These are phyloP conservation scores for Gallirallus australis DNA, from an alignment of 2,797 vertebrate species.

Conservation along the genomic window DNA sequence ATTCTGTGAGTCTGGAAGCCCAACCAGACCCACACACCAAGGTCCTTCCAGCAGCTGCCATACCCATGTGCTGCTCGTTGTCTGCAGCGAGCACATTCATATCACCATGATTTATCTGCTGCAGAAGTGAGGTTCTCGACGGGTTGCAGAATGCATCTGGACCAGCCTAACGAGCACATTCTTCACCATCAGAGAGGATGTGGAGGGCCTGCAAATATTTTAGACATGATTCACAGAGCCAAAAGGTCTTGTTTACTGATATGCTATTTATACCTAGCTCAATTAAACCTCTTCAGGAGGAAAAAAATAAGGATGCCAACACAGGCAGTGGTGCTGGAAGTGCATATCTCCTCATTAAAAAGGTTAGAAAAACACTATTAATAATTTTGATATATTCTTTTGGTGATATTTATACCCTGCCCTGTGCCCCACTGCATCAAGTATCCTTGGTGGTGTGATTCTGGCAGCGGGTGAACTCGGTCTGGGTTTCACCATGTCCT, in stretches of 20 bases:
- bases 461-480: background rate
- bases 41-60: background rate
- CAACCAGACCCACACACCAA: background rate
- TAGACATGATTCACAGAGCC: conserved; percentile 63
- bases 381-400: conserved; percentile 14
- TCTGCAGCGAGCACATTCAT: background rate
- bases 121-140: background rate
- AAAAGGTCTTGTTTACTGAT: conserved; percentile 70
- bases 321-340: conserved; percentile 22
- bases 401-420: background rate
- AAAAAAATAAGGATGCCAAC: background rate
- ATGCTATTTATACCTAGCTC: conserved; percentile 68
- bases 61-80: background rate
- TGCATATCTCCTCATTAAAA: background rate
- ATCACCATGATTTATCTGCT: conserved; percentile 28
- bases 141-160: conserved; percentile 58
- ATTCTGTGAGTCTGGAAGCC: background rate
- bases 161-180: conserved; percentile 59
- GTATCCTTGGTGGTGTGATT: background rate
- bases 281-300: conserved; percentile 51
- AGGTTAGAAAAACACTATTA: conserved; percentile 38
- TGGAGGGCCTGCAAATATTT: conserved; percentile 63
- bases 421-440: background rate
- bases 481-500: background rate
- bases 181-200: conserved; percentile 47